These are phyloP conservation scores for Callorhinus ursinus DNA, from an alignment of 2,113 vertebrate species.

Conservation along the genomic window DNA sequence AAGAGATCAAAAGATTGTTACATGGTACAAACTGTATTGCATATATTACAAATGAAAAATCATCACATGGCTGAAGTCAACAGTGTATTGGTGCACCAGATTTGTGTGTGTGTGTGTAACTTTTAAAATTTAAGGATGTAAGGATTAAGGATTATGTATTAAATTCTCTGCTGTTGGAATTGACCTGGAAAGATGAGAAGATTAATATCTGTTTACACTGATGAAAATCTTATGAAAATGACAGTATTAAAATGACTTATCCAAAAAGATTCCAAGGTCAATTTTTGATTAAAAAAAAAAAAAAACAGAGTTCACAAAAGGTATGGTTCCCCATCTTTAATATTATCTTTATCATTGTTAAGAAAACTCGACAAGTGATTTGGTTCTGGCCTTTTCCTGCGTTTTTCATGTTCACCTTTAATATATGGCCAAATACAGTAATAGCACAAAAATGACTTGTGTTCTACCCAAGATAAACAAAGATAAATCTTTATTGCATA, in stretches of 20 bases:
- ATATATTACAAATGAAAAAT: constrained; percentile 23
- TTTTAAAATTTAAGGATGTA: background rate
- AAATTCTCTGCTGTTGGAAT: background rate
- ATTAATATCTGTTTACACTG: constrained; percentile 5
- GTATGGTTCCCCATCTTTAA: constrained; percentile 20
- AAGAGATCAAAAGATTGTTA: constrained; percentile 52
- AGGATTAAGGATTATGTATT: background rate
- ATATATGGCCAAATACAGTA: constrained; percentile 67
- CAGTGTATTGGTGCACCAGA: background rate
- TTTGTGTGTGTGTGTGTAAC: background rate
- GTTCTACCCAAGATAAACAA: constrained; percentile 76
- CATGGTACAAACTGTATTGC: background rate
- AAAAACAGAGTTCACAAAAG: constrained; percentile 58
- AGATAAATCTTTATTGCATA: constrained; percentile 77
- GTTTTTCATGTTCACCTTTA: constrained; percentile 75
- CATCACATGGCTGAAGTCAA: background rate
- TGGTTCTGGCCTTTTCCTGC: constrained; percentile 23
- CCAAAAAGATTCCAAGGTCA: constrained; percentile 38
- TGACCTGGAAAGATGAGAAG: constrained; percentile 37
- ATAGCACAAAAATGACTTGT: constrained; percentile 73
- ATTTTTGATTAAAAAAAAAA: constrained; percentile 49
- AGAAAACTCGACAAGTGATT: background rate
- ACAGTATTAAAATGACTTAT: constrained; percentile 51
- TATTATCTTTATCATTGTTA: constrained; percentile 47
- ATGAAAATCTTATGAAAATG: constrained; percentile 68